Conservation (phyloP, 2,797 vertebrate species). For the Tangara arthus region DNA sequence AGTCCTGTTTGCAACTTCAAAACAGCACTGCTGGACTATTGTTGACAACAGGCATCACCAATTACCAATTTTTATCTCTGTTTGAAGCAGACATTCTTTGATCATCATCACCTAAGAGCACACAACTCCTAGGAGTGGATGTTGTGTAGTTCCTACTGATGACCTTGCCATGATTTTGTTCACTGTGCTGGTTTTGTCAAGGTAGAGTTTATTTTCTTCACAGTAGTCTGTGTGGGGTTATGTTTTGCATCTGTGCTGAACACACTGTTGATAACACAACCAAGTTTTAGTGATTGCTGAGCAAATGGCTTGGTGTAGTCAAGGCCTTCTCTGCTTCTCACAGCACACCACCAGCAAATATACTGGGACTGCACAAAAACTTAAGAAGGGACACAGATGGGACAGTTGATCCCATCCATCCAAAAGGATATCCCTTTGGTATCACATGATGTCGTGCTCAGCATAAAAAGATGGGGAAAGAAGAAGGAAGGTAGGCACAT, state of each 20-base stretch:
- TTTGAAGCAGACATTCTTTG: background rate
- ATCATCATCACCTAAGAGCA: background rate
- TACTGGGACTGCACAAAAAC: background rate
- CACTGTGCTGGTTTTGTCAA: background rate
- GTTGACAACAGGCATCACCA: background rate
- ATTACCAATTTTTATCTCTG: background rate
- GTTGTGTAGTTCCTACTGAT: background rate
- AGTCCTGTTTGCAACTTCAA: background rate
- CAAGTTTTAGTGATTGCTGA: background rate
- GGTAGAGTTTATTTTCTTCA: background rate
- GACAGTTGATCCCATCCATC: background rate
- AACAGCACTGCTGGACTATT: background rate
- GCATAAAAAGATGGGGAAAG: background rate
- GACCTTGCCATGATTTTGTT: background rate
- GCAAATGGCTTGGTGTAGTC: background rate
- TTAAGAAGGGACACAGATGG: background rate
- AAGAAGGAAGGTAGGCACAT: background rate
- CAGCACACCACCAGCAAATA: fast-evolving
- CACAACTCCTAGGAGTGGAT: background rate
- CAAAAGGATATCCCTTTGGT: background rate
- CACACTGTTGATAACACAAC: no score
- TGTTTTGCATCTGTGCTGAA: background rate
- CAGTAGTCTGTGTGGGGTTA: background rate
- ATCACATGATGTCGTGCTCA: background rate
- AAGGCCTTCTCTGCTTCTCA: background rate